Evolutionary conservation across 2,888 invertebrate genomes (phyloP), one percentile per base, ranked within the genome.

Genomic region (Netelia virgata): DNA sequence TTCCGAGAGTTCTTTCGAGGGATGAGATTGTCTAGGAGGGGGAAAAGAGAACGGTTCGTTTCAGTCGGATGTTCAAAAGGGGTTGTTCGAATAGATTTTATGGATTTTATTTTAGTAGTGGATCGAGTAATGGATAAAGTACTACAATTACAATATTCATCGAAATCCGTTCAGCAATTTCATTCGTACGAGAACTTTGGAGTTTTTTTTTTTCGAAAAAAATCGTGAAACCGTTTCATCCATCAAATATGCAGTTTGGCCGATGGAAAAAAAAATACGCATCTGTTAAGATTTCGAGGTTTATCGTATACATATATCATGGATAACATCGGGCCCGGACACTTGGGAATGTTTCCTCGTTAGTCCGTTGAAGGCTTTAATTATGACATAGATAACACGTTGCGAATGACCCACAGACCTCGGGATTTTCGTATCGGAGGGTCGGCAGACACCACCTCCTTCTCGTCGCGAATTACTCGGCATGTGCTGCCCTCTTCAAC

Each of bases 301-400:
- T 2, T 23, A 23, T 23, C 23, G 2, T 2, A 23, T 23, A 23
- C 23, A 23, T 23, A 2, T 2, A 14, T 47, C 47, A 47, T 47
- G 47, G 14, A 11, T 47, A 16, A 57, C 36, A 59, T 59, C 57
- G 72, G 11, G 43, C 43, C 5, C 28, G 28, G 5, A 28, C 5
- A 28, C 28, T 28, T 28, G 28, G 28, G 28, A 28, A 28, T 28
- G 28, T 28, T 78, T 75, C 80, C 83, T 86, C 86, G 28, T 84
- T 86, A 85, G 86, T 82, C 75, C 85, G 84, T 86, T 86, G 87
- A 87, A 85, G 83, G 84, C 78, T 87, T 87, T 87, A 83, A 86
- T 86, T 82, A 82, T 81, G 78, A 64, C 75, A 68, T 66, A 73
- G 79, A 73, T 81, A 82, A 82, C 84, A 16, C 16, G 83, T 85